These are phyloP conservation scores for Cyclopterus lumpus DNA, from an alignment of 2,797 vertebrate species.

Conservation along the genomic window DNA sequence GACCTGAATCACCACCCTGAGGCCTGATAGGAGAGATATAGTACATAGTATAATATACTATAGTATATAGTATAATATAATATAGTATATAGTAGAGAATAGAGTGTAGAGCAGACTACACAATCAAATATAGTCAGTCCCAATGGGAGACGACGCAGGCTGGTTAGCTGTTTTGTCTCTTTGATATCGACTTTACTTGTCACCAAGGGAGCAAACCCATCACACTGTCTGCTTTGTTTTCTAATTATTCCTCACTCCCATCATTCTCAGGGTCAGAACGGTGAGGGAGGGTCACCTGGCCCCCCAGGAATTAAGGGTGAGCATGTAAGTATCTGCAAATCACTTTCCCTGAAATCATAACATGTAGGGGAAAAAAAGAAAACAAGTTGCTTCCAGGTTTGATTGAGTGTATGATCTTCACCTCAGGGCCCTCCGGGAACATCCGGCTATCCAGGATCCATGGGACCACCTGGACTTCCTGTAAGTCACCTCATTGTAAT, in stretches of 20 bases:
- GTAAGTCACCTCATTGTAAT: slow-evolving; percentile 82
- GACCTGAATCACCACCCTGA: slow-evolving; percentile 13
- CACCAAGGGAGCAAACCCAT: slow-evolving; percentile 18
- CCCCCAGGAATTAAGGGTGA: slow-evolving; percentile 91
- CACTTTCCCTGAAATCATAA: slow-evolving; percentile 22
- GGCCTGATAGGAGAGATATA: slow-evolving; percentile 2
- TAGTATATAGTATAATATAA: no score
- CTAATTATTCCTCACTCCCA: slow-evolving; percentile 40
- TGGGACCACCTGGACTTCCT: slow-evolving; percentile 91
- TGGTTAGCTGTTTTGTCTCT: slow-evolving; percentile 41
- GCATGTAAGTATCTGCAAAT: slow-evolving; percentile 81
- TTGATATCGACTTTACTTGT: slow-evolving; percentile 56
- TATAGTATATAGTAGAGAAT: no score
- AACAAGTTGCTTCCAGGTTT: slow-evolving; percentile 36
- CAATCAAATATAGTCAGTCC: slow-evolving; percentile 29
- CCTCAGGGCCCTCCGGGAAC: slow-evolving; percentile 90
- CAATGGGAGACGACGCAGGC: slow-evolving; percentile 16
- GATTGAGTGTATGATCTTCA: slow-evolving; percentile 57
- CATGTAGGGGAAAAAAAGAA: slow-evolving; percentile 28
- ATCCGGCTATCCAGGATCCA: slow-evolving; percentile 91
- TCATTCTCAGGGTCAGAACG: slow-evolving; percentile 90
- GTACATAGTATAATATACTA: no score
- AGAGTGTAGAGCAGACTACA: slow-evolving; percentile 26
- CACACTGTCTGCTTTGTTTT: slow-evolving; percentile 40
- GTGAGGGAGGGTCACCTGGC: slow-evolving; percentile 88